These are phyloP conservation scores for Aplocera efformata DNA, from an alignment of 2,888 invertebrate genomes.

Conservation along the genomic window DNA sequence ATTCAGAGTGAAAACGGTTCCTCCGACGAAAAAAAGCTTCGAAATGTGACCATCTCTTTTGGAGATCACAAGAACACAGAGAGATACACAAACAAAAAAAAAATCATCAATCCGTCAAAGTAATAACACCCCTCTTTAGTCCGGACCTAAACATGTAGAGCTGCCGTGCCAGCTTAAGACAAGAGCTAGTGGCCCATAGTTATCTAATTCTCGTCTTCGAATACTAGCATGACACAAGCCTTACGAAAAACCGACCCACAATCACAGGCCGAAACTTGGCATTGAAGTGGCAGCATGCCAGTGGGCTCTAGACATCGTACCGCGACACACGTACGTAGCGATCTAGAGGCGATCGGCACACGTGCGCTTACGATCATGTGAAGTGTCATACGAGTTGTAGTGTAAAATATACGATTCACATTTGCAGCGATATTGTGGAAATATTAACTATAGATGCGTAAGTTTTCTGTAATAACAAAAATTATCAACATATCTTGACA, in stretches of 20 bases:
- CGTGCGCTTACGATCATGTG: conserved; percentile 35
- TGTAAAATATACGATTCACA: conserved; percentile 14
- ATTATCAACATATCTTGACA: too few relatives aligned
- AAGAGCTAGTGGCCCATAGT: too few relatives aligned
- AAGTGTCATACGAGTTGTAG: conserved; percentile 20
- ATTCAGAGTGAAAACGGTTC: too few relatives aligned
- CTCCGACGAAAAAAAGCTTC: too few relatives aligned
- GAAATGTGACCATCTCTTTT: too few relatives aligned
- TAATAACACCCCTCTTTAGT: too few relatives aligned
- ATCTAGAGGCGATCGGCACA: conserved; percentile 20
- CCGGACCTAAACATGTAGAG: too few relatives aligned
- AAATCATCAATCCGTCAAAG: too few relatives aligned
- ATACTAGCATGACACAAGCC: conserved; percentile 51
- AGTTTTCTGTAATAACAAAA: conserved; percentile 5
- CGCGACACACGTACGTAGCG: conserved; percentile 31
- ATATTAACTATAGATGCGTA: conserved; percentile 13
- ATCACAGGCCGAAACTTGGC: conserved; percentile 39
- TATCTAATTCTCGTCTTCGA: too few relatives aligned
- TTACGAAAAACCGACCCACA: conserved; percentile 45
- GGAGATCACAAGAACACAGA: too few relatives aligned
- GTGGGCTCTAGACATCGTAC: conserved; percentile 38
- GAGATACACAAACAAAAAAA: too few relatives aligned
- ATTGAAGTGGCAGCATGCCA: conserved; percentile 35
- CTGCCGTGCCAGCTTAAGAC: too few relatives aligned
- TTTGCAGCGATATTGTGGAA: conserved; percentile 3